These are phyloP conservation scores for Spinibarbus caldwelli DNA, from an alignment of 2,797 vertebrate species.

Conservation along the genomic window DNA sequence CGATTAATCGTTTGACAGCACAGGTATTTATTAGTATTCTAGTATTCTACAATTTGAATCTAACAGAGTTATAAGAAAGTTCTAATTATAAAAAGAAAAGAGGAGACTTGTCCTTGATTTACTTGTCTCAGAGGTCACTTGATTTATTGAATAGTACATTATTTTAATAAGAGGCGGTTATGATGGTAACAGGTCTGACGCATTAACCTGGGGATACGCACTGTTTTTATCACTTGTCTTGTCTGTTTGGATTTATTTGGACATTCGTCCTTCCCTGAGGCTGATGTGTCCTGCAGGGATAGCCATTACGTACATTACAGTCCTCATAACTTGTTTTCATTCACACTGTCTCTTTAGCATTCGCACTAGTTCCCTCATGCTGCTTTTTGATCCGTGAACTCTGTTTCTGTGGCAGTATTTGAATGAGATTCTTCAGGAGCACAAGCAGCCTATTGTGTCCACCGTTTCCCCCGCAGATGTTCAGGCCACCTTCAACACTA, in stretches of 20 bases:
- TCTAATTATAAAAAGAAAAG: not conserved
- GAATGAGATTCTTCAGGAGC: conserved; percentile 71
- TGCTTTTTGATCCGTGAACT: not conserved
- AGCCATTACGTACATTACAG: not conserved
- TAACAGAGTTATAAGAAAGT: not conserved
- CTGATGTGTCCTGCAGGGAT: not conserved
- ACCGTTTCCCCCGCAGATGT: conserved; percentile 73
- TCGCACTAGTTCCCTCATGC: not conserved
- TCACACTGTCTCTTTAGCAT: not conserved
- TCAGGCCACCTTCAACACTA: conserved; percentile 74
- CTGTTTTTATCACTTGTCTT: not conserved
- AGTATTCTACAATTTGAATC: too few relatives aligned
- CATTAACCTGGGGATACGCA: not conserved
- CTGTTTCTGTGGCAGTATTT: conserved; percentile 60
- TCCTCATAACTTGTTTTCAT: not conserved
- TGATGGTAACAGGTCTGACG: not conserved
- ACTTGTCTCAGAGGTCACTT: not conserved
- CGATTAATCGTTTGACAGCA: too few relatives aligned
- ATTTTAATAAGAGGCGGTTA: conserved; percentile 1
- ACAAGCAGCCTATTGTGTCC: conserved; percentile 73
- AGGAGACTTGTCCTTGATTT: not conserved
- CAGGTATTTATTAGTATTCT: too few relatives aligned
- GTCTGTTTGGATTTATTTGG: conserved; percentile 4
- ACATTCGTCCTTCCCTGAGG: not conserved
- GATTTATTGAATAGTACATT: not conserved